Evolutionary conservation across 2,113 vertebrate genomes (phyloP).

Genomic region (Siniperca chuatsi): DNA sequence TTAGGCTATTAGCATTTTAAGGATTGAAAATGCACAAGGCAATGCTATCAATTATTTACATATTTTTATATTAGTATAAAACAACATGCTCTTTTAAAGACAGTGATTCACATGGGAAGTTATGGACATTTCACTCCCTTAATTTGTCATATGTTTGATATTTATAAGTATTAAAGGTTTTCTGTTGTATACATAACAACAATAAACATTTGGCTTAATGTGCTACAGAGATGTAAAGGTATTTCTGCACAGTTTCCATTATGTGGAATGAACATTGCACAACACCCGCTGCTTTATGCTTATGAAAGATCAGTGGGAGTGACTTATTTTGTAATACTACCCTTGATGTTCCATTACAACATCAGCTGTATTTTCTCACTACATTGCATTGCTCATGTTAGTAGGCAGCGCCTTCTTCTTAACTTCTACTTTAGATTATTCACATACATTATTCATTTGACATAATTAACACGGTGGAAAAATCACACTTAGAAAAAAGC

Average conservation of each 20-base stretch:
- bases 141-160: not conserved
- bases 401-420: constrained; percentile 14
- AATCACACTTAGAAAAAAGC: not conserved
- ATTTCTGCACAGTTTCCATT: not conserved
- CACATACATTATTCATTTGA: constrained; percentile 56
- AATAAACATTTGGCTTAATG: not conserved
- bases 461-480: constrained; percentile 36
- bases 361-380: not conserved
- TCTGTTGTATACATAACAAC: not conserved
- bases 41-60: constrained; percentile 25
- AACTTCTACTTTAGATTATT: constrained; percentile 32
- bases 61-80: not conserved
- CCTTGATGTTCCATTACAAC: constrained; percentile 26
- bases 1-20: constrained; percentile 23
- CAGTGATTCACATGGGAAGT: not conserved
- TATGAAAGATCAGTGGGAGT: not conserved
- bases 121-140: not conserved
- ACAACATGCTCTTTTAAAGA: constrained; percentile 13
- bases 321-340: constrained; percentile 10
- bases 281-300: not conserved
- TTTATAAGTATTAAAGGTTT: not conserved
- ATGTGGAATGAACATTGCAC: constrained; percentile 4
- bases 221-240: not conserved
- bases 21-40: not conserved
- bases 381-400: constrained; percentile 11